Conservation (phyloP, 2,797 vertebrate genomes). For the Taenioides sp. region DNA sequence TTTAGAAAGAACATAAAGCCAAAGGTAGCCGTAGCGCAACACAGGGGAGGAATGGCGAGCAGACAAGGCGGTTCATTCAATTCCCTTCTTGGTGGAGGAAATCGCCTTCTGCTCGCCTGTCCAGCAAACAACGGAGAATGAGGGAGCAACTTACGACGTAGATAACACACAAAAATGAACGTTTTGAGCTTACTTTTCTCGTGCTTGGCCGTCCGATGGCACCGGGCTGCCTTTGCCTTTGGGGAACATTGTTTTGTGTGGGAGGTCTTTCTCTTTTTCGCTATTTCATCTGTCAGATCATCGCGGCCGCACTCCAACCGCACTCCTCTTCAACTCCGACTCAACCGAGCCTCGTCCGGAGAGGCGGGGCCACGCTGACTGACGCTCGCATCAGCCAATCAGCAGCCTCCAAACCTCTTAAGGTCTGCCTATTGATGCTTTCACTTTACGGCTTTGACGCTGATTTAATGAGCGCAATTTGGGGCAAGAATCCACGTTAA, state of each 20-base stretch:
- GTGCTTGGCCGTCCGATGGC: constrained; percentile 95
- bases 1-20: constrained; percentile 14
- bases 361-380: constrained; percentile 51
- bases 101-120: constrained; percentile 63
- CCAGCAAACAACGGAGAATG: constrained; percentile 71
- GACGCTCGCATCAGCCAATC: constrained; percentile 60
- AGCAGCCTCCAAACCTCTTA: constrained; percentile 17
- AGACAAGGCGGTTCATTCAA: constrained; percentile 82
- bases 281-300: constrained; percentile 94
- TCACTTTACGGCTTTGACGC: constrained; percentile 42
- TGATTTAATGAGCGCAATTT: constrained; percentile 18
- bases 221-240: constrained; percentile 98
- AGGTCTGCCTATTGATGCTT: constrained; percentile 51
- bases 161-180: constrained; percentile 49
- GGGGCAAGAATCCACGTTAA: constrained; percentile 10
- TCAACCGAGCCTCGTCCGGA: constrained; percentile 85
- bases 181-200: constrained; percentile 91
- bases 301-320: constrained; percentile 85
- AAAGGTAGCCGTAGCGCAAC: constrained; percentile 34
- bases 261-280: constrained; percentile 75
- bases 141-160: constrained; percentile 52
- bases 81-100: constrained; percentile 72
- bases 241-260: constrained; percentile 89
- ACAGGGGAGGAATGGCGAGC: constrained; percentile 71
- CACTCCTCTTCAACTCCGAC: constrained; percentile 72